Conservation (phyloP, 2,113 vertebrate species). For the Zapornia atra region DNA sequence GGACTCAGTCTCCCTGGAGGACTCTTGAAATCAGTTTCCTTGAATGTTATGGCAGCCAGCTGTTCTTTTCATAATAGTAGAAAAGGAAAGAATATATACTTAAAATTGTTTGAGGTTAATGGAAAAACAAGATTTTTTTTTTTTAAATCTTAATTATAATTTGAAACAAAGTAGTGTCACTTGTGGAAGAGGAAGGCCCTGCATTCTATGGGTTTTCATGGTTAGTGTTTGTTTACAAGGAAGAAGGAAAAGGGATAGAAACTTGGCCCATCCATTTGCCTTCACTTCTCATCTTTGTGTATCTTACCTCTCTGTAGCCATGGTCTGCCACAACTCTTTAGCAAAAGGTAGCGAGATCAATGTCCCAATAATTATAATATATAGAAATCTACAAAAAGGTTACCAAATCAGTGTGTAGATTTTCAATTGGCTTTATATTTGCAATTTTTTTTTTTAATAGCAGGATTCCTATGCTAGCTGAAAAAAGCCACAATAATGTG, state of each 20-base stretch:
- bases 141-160: background rate
- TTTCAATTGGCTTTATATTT: background rate
- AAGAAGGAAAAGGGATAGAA: background rate
- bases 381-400: background rate
- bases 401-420: background rate
- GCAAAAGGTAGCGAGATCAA: background rate
- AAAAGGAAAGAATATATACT: background rate
- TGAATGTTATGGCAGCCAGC: background rate
- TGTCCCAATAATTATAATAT: background rate
- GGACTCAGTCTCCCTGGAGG: background rate
- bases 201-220: accelerated
- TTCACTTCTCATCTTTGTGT: background rate
- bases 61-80: background rate
- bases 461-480: background rate
- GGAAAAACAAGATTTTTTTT: background rate
- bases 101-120: background rate
- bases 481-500: background rate
- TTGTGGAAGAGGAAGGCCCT: background rate
- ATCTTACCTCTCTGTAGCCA: background rate
- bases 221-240: background rate
- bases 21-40: background rate
- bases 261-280: background rate
- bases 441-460: background rate
- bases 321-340: background rate
- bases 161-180: background rate